Evolutionary conservation across 2,888 invertebrate genomes (phyloP), one percentile per base, ranked within the genome.

Genomic region (Pandemis cinnamomeana): DNA sequence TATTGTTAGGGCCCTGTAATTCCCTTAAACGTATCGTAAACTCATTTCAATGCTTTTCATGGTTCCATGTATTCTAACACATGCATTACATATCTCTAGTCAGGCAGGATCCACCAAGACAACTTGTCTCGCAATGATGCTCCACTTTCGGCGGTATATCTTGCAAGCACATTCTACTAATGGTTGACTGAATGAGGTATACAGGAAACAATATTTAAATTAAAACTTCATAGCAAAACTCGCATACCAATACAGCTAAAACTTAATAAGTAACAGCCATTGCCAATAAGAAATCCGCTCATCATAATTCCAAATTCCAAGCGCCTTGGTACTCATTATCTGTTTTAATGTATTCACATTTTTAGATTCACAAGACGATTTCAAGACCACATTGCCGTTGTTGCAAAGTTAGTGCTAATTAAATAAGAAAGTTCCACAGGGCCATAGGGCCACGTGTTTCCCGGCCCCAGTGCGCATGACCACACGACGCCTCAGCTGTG

Each of bases 401-500:
- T 66, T 66, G 10, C 36, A 60, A 66, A 66, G 67, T 67, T 58
- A 46, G 53, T 48, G 41, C 61, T 74, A 74, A 74, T 71, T 71
- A 42, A 63, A 75, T 64, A 46, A 71, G 51, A 61, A 69, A 70
- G 61, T 72, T 75, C 71, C 68, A 72, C 75, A 53, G 51, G 51
- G 71, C 41, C 13, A 58, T 70, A 44, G 64, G 72, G 78, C 88
- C 93, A 93, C 93, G 93, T 93, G 93, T 89, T 80, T 78, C 67
- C 13, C 51, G 72, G 60, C 53, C 61, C 75, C 77, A 86, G 55
- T 90, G 93, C 93, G 93, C 93, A 93, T 85, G 93, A 86, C 87
- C 80, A 84, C 83, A 81, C 82, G 77, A 74, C 73, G 84, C 82
- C 88, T 89, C 93, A 93, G 93, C 93, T 93, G 93, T 85, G 87